Evolutionary conservation across 2,797 vertebrate species (phyloP), one percentile per base, ranked within the genome.

Genomic region (Hybognathus amarus): DNA sequence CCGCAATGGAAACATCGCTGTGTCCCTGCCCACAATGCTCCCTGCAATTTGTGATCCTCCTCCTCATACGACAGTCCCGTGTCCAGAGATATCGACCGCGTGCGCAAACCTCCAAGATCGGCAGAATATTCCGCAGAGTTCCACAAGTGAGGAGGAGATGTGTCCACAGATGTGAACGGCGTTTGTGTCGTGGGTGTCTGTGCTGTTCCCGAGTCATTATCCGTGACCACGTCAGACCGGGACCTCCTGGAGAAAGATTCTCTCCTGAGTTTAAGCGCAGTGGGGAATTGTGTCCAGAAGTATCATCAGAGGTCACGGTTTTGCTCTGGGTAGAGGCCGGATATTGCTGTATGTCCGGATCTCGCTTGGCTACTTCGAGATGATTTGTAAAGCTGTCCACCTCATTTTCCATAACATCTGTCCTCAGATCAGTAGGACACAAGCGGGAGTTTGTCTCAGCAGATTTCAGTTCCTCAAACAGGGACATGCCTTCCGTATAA

Each of bases 331-430:
- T 70, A 4, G 89, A 90, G 18, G 91, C 86, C 68, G 90, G 86
- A 38, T 61, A 86, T 22, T 94, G 95, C 79, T 93, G 83, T 93
- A 95, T 12, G 81, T 94, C 89, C n/a, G 93, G 78, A 77, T 40
- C 61, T 13, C 30, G 67, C 70, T 91, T 81, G 61, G 85, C 82
- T 40, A 24, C 18, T 33, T 88, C 89, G 68, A 42, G 75, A 0
- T 0, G 18, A 36, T 36, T 30, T 47, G 80, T 33, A 45, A 30
- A 33, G 24, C 22, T 13, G 20, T n/a, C 27, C n/a, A 22, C 66
- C 33, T 61, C 69, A 0, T 45, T 68, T 64, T 38, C 40, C 22
- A 38, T n/a, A 71, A 67, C 27, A 61, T n/a, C n/a, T 24, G 83
- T 27, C 64, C 42, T 69, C 6, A 61, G 59, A 38, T 79, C 59